A percentile compares a stretch with the other conserved stretches of the same genome.
phyloP scores from a whole-genome alignment of 2,113 vertebrate genomes.

The Lathamus discolor region DNA sequence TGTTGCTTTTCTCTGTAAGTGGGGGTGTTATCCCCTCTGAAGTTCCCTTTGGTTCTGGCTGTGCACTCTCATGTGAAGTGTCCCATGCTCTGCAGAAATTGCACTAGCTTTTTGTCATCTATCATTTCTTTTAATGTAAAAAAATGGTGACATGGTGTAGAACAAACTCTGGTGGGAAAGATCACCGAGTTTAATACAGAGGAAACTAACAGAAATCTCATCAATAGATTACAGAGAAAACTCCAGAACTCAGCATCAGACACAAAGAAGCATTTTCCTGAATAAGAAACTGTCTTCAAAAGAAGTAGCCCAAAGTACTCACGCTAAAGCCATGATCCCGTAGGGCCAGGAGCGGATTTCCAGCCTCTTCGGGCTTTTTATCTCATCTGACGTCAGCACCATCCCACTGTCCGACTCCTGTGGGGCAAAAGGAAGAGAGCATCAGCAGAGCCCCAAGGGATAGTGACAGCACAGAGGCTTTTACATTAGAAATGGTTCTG shows the following conservation, averaged over 20 bases:
- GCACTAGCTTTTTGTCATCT: background rate
- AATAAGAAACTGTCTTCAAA: background rate
- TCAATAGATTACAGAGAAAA: background rate
- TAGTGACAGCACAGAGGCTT: background rate
- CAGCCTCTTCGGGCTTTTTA: constrained; percentile 82
- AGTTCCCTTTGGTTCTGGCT: background rate
- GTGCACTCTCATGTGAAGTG: background rate
- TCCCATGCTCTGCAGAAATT: background rate
- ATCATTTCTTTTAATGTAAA: background rate
- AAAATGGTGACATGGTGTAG: background rate
- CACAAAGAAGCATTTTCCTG: background rate
- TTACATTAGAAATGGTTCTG: background rate
- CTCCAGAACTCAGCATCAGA: background rate
- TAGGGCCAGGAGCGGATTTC: constrained; percentile 85
- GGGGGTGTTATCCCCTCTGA: background rate
- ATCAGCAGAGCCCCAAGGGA: background rate
- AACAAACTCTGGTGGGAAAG: background rate
- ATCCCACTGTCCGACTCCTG: constrained; percentile 90
- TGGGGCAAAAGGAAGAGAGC: background rate
- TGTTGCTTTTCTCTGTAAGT: background rate
- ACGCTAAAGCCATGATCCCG: constrained; percentile 90
- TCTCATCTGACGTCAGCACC: constrained; percentile 85
- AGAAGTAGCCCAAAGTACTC: constrained; percentile 57
- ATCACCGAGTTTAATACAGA: background rate
- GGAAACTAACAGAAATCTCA: background rate